Base-by-base conservation (phyloP, 1,140 invertebrate species). In the Chlorops oryzae region DNA sequence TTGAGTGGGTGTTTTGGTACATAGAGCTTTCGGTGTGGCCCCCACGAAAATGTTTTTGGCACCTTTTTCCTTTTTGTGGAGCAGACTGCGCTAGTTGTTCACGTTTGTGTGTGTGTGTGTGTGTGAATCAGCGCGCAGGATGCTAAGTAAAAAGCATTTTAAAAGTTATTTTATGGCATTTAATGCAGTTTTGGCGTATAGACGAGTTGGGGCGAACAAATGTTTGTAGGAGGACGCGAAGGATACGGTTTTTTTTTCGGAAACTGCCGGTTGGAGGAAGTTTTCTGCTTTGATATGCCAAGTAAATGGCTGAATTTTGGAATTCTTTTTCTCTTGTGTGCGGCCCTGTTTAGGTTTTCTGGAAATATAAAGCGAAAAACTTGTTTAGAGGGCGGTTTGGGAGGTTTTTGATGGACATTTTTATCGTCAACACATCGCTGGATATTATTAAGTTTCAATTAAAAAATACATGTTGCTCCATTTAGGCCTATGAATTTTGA, bases 81-180 rank as follows among this genome's bases (percentile, higher is more conserved):
- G 7, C 17, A 13, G 18, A 21, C 22, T 39, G 21, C 20, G 21
- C 22, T 34, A n/a, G n/a, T 37, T 47, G 15, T 34, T 10, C 12
- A 18, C n/a, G 9, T 28, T 24, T 27, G 20, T 28, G 28, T 13
- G 20, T 42, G 34, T 44, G 25, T 45, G 17, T 42, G 34, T 47
- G 20, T 37, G 40, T 22, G 39, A 25, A 40, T 22, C 27, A 49
- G 52, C 45, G 44, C 24, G 40, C 63, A 65, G 63, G 63, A 66
- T 65, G 61, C 60, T 63, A 66, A 66, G 63, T 64, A 64, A 66
- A 34, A 66, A 66, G 64, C 63, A 66, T 64, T 66, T 66, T 66
- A 63, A 59, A 66, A 66, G 63, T 66, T 66, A 66, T 66, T 66
- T 66, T 66, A 66, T 66, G 63, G 64, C 64, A 64, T 66, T 66